Evolutionary conservation across 1,140 invertebrate genomes (phyloP).

Genomic region (Acyrthosiphon pisum): DNA sequence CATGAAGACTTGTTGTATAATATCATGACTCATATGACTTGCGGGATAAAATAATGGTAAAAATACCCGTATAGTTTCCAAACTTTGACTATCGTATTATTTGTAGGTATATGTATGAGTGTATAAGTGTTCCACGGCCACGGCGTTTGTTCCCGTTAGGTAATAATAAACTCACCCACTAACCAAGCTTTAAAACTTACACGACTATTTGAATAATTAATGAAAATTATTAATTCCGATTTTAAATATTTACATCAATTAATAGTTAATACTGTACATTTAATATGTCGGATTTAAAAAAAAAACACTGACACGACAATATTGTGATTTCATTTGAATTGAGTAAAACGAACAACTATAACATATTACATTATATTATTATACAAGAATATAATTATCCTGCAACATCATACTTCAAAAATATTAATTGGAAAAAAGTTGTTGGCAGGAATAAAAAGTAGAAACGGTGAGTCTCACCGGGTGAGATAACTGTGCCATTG

Average conservation of each 20-base stretch:
- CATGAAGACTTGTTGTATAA: neutral
- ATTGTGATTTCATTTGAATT: neutral
- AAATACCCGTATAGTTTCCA: neutral
- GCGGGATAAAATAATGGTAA: neutral
- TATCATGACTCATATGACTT: neutral
- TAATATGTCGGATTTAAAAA: neutral
- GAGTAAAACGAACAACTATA: too few species aligned
- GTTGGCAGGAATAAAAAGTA: too few species aligned
- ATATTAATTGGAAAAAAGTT: too few species aligned
- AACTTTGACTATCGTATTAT: neutral
- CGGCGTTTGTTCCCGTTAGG: neutral
- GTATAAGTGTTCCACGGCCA: neutral
- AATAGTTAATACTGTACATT: neutral
- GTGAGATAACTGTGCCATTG: too few species aligned
- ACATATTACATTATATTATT: too few species aligned
- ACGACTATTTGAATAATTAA: neutral
- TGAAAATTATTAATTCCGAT: neutral
- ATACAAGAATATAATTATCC: too few species aligned
- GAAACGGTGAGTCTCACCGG: too few species aligned
- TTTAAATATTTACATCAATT: neutral
- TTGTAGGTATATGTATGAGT: neutral
- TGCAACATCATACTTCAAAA: too few species aligned
- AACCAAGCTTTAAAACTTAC: constrained; percentile 1
- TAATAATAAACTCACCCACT: neutral
- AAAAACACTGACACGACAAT: neutral